A percentile compares a stretch with the other conserved stretches of the same genome.
These are phyloP conservation scores for Tragelaphus scriptus DNA, from an alignment of 2,113 vertebrate species.

Conservation along the genomic window DNA sequence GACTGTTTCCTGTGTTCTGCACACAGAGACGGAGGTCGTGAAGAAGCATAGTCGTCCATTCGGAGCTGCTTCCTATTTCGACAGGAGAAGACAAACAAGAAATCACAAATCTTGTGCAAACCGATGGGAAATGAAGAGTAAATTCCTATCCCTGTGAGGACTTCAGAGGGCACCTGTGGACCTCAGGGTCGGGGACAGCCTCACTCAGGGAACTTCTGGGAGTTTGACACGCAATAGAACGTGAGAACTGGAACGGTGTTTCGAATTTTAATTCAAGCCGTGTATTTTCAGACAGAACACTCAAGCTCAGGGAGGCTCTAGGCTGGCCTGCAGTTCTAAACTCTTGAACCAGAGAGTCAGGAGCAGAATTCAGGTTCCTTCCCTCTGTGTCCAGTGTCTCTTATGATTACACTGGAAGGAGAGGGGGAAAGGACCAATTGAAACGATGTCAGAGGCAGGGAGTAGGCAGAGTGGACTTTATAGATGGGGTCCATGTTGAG, in stretches of 20 bases:
- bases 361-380: not conserved
- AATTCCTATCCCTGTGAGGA: not conserved
- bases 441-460: not conserved
- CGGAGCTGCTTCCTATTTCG: not conserved
- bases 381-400: not conserved
- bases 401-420: not conserved
- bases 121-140: not conserved
- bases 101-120: not conserved
- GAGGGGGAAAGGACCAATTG: not conserved
- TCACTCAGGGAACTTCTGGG: not conserved
- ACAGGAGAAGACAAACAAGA: not conserved
- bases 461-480: not conserved
- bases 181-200: no score
- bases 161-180: fast-evolving
- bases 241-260: not conserved
- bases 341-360: not conserved
- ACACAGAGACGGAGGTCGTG: not conserved
- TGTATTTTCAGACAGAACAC: not conserved
- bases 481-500: not conserved
- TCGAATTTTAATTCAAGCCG: not conserved
- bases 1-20: not conserved
- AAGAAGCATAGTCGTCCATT: not conserved
- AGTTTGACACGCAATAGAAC: not conserved
- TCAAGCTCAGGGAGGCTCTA: not conserved
- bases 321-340: not conserved